These are phyloP conservation scores for Scytalopus superciliaris DNA, from an alignment of 2,113 vertebrate genomes.

Conservation along the genomic window DNA sequence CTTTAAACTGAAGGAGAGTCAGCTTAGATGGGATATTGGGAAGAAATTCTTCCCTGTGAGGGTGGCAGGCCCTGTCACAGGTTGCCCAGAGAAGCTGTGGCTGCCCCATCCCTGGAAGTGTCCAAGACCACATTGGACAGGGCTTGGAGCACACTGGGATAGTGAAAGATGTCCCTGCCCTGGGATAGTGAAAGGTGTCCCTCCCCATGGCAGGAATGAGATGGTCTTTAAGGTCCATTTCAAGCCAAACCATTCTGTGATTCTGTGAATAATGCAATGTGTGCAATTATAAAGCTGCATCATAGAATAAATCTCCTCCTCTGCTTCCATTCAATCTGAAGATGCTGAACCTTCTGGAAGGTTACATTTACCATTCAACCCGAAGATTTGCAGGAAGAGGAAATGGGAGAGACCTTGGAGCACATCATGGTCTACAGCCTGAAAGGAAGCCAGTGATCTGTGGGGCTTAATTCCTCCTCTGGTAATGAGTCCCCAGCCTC, in stretches of 20 bases:
- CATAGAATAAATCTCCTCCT: not conserved
- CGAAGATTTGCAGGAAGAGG: not conserved
- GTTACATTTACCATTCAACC: not conserved
- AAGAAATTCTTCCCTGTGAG: not conserved
- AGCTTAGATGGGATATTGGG: not conserved
- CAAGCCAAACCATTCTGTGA: not conserved
- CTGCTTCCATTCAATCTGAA: not conserved
- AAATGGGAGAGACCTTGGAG: accelerated
- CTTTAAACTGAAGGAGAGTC: not conserved
- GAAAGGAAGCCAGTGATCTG: not conserved
- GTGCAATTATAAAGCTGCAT: not conserved
- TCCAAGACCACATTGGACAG: accelerated
- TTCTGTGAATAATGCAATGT: not conserved
- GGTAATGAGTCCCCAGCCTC: accelerated
- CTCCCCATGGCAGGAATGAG: accelerated
- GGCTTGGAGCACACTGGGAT: not conserved
- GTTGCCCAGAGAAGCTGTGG: not conserved
- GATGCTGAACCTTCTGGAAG: not conserved
- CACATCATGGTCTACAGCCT: not conserved
- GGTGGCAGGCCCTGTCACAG: not conserved
- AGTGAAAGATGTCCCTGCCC: not conserved
- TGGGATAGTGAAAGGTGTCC: not conserved
- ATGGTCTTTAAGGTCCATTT: not conserved
- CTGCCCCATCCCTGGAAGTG: not conserved
- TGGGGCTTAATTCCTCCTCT: not conserved